Percentiles rank a stretch among this genome's conserved stretches.
phyloP scores from a whole-genome alignment of 92 coral and sea anemone species.

The Parazoanthus atlanticus region DNA sequence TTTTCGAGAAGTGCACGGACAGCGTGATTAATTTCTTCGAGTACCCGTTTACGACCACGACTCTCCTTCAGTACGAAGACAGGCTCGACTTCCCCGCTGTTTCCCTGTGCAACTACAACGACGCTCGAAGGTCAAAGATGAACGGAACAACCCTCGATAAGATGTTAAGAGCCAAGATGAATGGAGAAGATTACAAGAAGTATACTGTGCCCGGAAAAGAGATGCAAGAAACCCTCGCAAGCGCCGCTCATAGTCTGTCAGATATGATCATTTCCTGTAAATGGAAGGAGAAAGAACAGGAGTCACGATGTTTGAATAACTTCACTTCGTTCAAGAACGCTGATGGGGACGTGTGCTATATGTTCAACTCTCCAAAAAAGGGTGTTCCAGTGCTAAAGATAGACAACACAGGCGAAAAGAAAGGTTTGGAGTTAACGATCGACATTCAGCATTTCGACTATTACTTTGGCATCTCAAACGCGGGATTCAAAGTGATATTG shows the following conservation, averaged over 20 bases:
- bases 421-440: constrained; percentile 65
- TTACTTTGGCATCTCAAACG: constrained; percentile 71
- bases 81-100: constrained; percentile 77
- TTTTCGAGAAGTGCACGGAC: constrained; percentile 82
- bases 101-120: constrained; percentile 86
- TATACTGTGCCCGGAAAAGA: constrained; percentile 58
- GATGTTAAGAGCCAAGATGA: constrained; percentile 36
- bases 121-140: constrained; percentile 76
- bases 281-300: constrained; percentile 52
- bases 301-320: constrained; percentile 53
- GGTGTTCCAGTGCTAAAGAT: constrained; percentile 29
- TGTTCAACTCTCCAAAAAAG: constrained; percentile 73
- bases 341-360: constrained; percentile 73
- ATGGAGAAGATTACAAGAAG: constrained; percentile 43
- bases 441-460: constrained; percentile 77
- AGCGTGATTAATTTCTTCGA: constrained; percentile 75
- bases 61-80: constrained; percentile 73
- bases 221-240: constrained; percentile 58
- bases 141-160: constrained; percentile 73
- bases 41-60: constrained; percentile 86
- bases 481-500: constrained; percentile 83
- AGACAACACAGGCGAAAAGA: constrained; percentile 62
- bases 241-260: constrained; percentile 77
- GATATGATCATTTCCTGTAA: constrained; percentile 75
- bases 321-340: constrained; percentile 77